Conservation (phyloP, 2,888 invertebrate genomes). For the Globia sparganii region DNA sequence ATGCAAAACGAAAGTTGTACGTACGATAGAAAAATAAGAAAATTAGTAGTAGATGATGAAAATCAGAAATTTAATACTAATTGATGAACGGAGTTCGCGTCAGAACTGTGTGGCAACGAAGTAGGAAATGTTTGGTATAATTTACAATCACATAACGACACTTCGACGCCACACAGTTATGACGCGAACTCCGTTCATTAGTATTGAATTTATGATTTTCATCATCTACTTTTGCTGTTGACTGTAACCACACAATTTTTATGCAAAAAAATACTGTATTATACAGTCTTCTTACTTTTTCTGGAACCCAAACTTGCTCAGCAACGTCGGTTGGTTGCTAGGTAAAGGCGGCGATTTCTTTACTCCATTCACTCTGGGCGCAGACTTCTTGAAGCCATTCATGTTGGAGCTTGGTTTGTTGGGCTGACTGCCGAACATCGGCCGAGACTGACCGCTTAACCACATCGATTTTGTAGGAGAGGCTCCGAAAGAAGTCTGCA, state of each 20-base stretch:
- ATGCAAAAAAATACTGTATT: not conserved
- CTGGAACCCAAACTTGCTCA: slow-evolving; percentile 93
- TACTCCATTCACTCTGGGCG: slow-evolving; percentile 77
- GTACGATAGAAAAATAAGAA: no score
- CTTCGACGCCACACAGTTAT: no score
- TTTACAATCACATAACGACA: no score
- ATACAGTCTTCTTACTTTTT: slow-evolving; percentile 86
- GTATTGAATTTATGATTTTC: no score
- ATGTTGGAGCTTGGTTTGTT: slow-evolving; percentile 45
- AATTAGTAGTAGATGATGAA: no score
- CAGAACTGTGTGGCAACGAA: no score
- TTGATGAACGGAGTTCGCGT: no score
- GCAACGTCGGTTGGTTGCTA: slow-evolving; percentile 90
- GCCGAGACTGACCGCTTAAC: slow-evolving; percentile 59
- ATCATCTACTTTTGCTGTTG: no score
- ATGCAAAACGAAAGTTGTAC: no score
- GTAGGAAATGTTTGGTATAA: no score
- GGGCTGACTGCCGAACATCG: slow-evolving; percentile 39
- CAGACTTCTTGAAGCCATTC: slow-evolving; percentile 71
- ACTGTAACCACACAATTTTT: not conserved
- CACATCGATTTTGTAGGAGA: slow-evolving; percentile 67
- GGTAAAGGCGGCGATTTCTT: slow-evolving; percentile 79
- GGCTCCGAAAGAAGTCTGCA: slow-evolving; percentile 79
- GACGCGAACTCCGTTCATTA: no score
- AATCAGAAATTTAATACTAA: no score